These are phyloP conservation scores for Nycticorax nycticorax DNA, from an alignment of 2,113 vertebrate genomes.

Conservation along the genomic window DNA sequence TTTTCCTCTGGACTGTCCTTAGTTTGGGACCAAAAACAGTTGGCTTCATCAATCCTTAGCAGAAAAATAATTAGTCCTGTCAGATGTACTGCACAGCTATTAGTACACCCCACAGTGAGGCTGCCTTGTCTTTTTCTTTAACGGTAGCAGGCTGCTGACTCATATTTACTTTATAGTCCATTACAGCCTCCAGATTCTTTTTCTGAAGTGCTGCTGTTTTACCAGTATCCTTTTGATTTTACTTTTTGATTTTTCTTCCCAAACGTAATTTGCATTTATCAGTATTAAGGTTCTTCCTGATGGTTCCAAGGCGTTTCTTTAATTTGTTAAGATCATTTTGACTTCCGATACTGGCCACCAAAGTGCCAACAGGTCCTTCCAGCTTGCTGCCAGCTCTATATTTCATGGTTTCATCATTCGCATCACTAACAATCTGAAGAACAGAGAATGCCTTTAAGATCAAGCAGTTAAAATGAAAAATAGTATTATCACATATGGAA, in stretches of 20 bases:
- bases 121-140: neutral
- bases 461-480: neutral
- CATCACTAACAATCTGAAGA: neutral
- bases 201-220: neutral
- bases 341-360: neutral
- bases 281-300: neutral
- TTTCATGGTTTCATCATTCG: neutral
- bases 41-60: neutral
- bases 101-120: neutral
- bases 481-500: neutral
- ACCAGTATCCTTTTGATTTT: neutral
- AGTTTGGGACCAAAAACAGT: neutral
- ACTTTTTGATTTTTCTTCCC: neutral
- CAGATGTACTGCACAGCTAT: neutral
- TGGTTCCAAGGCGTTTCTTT: neutral
- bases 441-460: neutral
- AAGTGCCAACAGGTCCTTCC: neutral
- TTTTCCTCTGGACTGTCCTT: neutral
- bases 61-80: neutral
- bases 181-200: neutral
- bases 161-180: constrained; percentile 12
- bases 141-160: neutral
- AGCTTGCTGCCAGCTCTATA: neutral
- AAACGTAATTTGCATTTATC: neutral
- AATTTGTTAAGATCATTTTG: neutral